Conservation (phyloP, 2,888 invertebrate genomes). For the Bibio marci region DNA sequence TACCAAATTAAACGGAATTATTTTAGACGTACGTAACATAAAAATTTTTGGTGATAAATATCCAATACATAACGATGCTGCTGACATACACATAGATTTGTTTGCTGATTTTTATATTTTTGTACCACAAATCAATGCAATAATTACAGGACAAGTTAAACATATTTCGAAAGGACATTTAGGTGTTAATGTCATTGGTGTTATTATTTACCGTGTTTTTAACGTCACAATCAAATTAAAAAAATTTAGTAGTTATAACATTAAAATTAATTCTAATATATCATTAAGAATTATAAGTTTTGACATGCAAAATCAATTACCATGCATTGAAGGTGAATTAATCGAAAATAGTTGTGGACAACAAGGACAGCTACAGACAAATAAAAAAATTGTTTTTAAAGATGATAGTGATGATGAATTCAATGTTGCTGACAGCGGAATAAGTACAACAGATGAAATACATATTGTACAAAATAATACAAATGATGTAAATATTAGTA, state of each 20-base stretch:
- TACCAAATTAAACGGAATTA: conserved; percentile 35
- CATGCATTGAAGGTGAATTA: conserved; percentile 26
- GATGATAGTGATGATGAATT: neutral
- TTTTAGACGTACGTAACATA: conserved; percentile 41
- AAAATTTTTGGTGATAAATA: conserved; percentile 33
- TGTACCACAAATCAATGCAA: conserved; percentile 35
- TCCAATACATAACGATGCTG: conserved; percentile 34
- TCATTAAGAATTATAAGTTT: conserved; percentile 24
- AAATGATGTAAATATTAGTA: too few species aligned
- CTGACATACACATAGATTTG: conserved; percentile 38
- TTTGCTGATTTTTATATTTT: conserved; percentile 47
- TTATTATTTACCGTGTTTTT: conserved; percentile 44
- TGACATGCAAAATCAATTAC: conserved; percentile 20
- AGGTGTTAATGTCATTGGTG: conserved; percentile 41
- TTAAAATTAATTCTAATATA: conserved; percentile 29
- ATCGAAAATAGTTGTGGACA: conserved; percentile 8
- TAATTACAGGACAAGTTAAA: conserved; percentile 39
- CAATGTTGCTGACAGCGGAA: conserved; percentile 1
- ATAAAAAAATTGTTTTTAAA: neutral
- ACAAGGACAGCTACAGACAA: neutral
- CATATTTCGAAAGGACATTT: conserved; percentile 31
- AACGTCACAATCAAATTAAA: conserved; percentile 40
- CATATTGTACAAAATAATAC: neutral
- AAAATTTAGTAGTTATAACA: conserved; percentile 22
- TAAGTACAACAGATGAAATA: conserved; percentile 1